Evolutionary conservation across 2,888 invertebrate species (phyloP).

Genomic region (Orthonychiurus folsomi): DNA sequence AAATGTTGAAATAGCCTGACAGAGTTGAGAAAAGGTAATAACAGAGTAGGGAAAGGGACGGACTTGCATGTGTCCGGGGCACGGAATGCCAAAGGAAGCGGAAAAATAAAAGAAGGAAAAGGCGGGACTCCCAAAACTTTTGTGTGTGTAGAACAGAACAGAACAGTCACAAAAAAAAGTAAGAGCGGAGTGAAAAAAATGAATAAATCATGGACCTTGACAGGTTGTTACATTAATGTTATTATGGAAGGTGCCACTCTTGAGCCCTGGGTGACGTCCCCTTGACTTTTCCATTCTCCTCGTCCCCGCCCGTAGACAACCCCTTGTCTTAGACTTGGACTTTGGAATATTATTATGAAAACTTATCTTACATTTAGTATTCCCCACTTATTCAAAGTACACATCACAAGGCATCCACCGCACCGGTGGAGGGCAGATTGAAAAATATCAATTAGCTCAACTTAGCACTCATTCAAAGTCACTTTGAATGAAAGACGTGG

Average conservation of each 20-base stretch:
- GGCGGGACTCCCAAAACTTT: neutral
- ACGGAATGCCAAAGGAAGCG: no score
- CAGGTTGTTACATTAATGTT: conserved; percentile 41
- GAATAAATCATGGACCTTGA: conserved; percentile 40
- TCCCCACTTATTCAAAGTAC: neutral
- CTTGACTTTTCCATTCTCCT: neutral
- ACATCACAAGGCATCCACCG: no score
- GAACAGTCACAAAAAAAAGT: conserved; percentile 6
- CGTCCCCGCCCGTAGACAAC: neutral
- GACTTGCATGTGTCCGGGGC: no score
- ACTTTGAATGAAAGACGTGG: neutral
- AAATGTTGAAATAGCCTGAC: neutral
- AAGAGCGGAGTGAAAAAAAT: conserved; percentile 22
- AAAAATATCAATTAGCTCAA: neutral
- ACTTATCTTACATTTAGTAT: neutral
- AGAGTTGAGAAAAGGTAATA: neutral
- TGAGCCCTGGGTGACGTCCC: conserved; percentile 16
- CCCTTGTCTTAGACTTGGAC: neutral
- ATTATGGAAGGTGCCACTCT: conserved; percentile 39
- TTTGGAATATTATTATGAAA: neutral
- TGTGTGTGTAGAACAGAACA: no score
- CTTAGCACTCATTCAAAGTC: neutral
- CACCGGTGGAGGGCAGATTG: neutral
- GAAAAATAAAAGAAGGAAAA: neutral
- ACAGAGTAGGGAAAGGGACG: neutral